Percentiles rank a stretch among this genome's conserved stretches.
Evolutionary conservation across 2,888 invertebrate species (phyloP).

Genomic region (Epirrita christyi): DNA sequence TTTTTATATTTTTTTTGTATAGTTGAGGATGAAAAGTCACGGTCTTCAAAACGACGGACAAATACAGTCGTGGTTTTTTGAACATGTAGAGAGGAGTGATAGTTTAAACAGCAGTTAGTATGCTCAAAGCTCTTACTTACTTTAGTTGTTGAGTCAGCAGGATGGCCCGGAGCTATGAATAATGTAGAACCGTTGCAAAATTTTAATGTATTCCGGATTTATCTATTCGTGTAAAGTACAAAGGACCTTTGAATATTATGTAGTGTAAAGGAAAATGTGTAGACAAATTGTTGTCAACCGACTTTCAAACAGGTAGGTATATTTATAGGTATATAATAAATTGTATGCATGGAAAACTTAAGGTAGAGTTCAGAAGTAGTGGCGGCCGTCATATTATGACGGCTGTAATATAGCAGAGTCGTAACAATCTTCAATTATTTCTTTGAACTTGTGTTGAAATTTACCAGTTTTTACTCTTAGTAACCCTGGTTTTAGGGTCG

Average conservation of each 20-base stretch:
- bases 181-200: slow-evolving; percentile 49
- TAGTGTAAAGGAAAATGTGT: slow-evolving; percentile 23
- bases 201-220: slow-evolving; percentile 56
- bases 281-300: slow-evolving; percentile 15
- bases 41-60: neutral
- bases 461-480: no score
- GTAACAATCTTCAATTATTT: no score
- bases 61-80: neutral
- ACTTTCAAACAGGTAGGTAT: neutral
- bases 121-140: slow-evolving; percentile 30
- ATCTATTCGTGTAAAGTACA: slow-evolving; percentile 51
- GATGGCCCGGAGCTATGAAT: slow-evolving; percentile 48
- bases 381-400: no score
- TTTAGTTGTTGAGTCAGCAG: slow-evolving; percentile 45
- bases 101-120: slow-evolving; percentile 14
- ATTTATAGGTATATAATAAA: neutral
- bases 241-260: slow-evolving; percentile 43
- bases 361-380: no score
- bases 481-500: no score
- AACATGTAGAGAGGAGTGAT: slow-evolving; percentile 2
- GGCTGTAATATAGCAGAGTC: neutral
- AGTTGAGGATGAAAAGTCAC: no score
- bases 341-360: no score
- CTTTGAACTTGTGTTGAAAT: no score
- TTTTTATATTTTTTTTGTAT: no score